Percentiles rank a stretch among this genome's conserved stretches.
phyloP scores from a whole-genome alignment of 2,888 invertebrate species.

The Plusia festucae region DNA sequence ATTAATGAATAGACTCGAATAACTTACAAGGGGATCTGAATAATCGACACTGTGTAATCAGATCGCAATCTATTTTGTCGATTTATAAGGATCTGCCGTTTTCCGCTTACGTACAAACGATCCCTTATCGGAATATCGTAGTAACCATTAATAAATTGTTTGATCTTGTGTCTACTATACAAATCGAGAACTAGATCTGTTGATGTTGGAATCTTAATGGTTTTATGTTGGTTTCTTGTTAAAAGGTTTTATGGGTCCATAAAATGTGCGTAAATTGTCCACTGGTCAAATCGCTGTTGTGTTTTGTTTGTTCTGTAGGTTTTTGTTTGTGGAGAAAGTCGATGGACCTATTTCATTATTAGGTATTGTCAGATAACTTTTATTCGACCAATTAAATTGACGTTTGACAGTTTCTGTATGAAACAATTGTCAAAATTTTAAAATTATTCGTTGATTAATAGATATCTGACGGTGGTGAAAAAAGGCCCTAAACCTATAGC shows the following conservation, averaged over 20 bases:
- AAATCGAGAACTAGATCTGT: slow-evolving; percentile 52
- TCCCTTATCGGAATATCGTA: slow-evolving; percentile 51
- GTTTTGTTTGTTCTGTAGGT: background rate
- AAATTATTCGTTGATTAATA: too few species aligned
- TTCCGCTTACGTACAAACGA: slow-evolving; percentile 70
- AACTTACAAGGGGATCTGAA: slow-evolving; percentile 85
- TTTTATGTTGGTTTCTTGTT: slow-evolving; percentile 22
- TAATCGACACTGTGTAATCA: slow-evolving; percentile 87
- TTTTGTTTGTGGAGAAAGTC: background rate
- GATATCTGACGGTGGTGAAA: too few species aligned
- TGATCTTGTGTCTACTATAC: slow-evolving; percentile 51
- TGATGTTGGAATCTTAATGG: slow-evolving; percentile 43
- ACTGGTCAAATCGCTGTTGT: background rate
- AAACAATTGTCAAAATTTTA: too few species aligned
- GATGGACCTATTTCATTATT: too few species aligned
- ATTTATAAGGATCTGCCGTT: slow-evolving; percentile 85
- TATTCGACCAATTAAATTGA: too few species aligned
- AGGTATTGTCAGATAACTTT: too few species aligned
- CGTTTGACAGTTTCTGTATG: too few species aligned
- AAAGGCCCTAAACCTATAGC: background rate
- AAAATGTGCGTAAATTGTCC: slow-evolving; percentile 5
- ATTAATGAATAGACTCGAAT: slow-evolving; percentile 87
- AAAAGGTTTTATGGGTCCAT: slow-evolving; percentile 20
- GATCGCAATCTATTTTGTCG: slow-evolving; percentile 83
- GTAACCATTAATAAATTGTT: slow-evolving; percentile 57